phyloP scores from a whole-genome alignment of 2,888 invertebrate genomes.

The Neoitamus cyanurus region DNA sequence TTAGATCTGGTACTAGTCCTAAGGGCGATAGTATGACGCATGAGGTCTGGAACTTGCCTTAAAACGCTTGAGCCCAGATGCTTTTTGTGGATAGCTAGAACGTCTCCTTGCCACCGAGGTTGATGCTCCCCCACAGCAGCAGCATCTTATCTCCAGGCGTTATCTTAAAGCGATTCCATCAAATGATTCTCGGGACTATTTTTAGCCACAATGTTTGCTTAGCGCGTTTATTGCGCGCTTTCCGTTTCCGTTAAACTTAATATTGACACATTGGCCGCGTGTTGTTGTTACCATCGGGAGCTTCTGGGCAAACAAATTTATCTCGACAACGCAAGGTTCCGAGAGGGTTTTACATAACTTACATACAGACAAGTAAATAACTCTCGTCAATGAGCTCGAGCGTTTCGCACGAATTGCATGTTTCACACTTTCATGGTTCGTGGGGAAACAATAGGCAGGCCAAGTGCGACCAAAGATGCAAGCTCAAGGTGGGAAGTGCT shows the following conservation, averaged over 20 bases:
- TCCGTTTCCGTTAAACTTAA: slow-evolving; percentile 34
- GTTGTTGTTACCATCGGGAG: slow-evolving; percentile 2
- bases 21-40: not conserved
- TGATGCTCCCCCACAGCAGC: not conserved
- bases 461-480: not conserved
- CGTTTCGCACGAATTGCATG: not conserved
- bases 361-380: not conserved
- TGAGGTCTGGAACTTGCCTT: not conserved
- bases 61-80: not conserved
- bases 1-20: not conserved
- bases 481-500: not conserved
- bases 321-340: not conserved
- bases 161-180: slow-evolving; percentile 11
- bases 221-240: slow-evolving; percentile 14
- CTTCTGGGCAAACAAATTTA: not conserved
- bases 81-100: not conserved
- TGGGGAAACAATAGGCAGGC: not conserved
- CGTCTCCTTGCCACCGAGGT: not conserved
- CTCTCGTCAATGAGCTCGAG: not conserved
- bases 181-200: slow-evolving; percentile 11
- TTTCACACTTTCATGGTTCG: not conserved
- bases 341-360: not conserved
- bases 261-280: slow-evolving; percentile 10
- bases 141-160: not conserved
- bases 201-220: not conserved